Evolutionary conservation across 2,888 invertebrate genomes (phyloP).

Genomic region (Eurois occulta): DNA sequence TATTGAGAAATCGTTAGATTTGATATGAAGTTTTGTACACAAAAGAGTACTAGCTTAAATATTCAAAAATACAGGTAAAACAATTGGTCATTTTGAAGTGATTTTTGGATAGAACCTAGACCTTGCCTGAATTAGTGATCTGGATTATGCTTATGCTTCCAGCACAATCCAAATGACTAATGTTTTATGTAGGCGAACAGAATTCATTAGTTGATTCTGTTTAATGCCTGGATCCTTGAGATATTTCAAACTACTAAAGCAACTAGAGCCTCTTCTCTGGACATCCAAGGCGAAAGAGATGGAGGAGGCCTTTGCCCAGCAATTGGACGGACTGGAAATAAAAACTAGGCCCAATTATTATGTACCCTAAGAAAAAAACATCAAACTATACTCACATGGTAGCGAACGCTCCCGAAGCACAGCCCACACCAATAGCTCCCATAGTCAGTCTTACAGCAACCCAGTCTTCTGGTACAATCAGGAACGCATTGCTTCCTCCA

Average conservation of each 20-base stretch:
- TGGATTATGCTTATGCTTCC: not conserved
- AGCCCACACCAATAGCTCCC: slow-evolving; percentile 71
- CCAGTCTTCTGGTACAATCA: slow-evolving; percentile 71
- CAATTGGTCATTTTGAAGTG: not conserved
- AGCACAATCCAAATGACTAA: not conserved
- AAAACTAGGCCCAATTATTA: not conserved
- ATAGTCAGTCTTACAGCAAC: slow-evolving; percentile 68
- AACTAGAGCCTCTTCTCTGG: not conserved
- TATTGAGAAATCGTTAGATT: not conserved
- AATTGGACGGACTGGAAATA: not conserved
- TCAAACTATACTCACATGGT: slow-evolving; percentile 67
- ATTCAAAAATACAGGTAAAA: not conserved
- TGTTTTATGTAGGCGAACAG: not conserved
- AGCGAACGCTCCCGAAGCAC: slow-evolving; percentile 71
- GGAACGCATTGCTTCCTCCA: slow-evolving; percentile 81
- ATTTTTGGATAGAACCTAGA: not conserved
- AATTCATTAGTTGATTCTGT: not conserved
- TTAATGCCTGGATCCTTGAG: not conserved
- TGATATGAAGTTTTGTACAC: not conserved
- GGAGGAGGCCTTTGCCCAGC: not conserved
- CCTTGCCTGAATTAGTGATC: not conserved
- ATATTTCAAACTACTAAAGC: not conserved
- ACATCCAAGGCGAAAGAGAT: not conserved
- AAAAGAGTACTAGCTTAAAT: not conserved
- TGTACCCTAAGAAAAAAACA: not conserved